Evolutionary conservation across 2,888 invertebrate genomes (phyloP).

Genomic region (Epinotia bilunana): DNA sequence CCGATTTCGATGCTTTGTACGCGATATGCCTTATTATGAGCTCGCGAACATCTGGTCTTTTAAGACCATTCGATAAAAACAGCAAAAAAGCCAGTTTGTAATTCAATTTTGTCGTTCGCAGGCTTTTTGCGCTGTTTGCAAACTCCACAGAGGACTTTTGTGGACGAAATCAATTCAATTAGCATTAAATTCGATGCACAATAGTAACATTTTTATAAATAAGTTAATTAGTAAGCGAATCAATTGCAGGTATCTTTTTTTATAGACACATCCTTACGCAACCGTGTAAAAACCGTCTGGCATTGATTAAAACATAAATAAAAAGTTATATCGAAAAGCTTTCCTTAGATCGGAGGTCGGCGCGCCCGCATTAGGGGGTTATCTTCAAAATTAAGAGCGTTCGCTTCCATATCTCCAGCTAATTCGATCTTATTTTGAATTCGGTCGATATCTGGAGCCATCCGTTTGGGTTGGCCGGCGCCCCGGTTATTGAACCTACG

Average conservation of each 20-base stretch:
- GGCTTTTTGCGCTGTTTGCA: constrained; percentile 51
- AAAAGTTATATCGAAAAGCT: constrained; percentile 59
- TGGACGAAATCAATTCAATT: constrained; percentile 19
- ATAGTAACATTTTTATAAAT: constrained; percentile 25
- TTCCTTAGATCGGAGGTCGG: constrained; percentile 65
- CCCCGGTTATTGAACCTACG: constrained; percentile 77
- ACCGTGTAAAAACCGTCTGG: constrained; percentile 41
- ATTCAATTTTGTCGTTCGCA: constrained; percentile 62
- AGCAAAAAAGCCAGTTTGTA: constrained; percentile 69
- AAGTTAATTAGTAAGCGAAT: constrained; percentile 24
- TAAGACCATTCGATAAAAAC: constrained; percentile 70
- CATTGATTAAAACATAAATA: constrained; percentile 51
- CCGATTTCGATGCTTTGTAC: constrained; percentile 82
- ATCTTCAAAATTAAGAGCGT: constrained; percentile 76
- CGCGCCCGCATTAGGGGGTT: constrained; percentile 73
- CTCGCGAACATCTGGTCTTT: constrained; percentile 79
- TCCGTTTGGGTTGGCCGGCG: constrained; percentile 55
- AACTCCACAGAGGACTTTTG: constrained; percentile 47
- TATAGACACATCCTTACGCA: constrained; percentile 38
- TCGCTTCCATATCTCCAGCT: constrained; percentile 68
- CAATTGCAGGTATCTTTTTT: constrained; percentile 14
- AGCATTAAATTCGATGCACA: constrained; percentile 18
- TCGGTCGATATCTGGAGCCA: constrained; percentile 61
- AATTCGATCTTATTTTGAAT: constrained; percentile 76
- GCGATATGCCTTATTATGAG: constrained; percentile 83